Evolutionary conservation across 2,888 invertebrate genomes (phyloP).

Genomic region (Cartodere bifasciata): DNA sequence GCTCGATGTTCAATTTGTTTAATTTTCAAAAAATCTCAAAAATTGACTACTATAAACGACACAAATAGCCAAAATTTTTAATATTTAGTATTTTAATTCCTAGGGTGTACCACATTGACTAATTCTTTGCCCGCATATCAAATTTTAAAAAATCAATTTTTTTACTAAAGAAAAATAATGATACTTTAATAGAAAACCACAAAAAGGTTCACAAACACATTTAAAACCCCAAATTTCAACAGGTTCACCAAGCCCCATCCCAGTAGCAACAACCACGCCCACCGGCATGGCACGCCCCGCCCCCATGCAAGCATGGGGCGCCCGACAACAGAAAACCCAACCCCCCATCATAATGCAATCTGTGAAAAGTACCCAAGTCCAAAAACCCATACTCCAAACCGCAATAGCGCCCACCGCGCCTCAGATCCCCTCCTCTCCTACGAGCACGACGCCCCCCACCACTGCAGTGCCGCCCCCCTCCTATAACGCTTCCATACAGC

Average conservation of each 20-base stretch:
- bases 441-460: conserved; percentile 31
- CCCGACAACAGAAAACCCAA: conserved; percentile 77
- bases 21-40: too few relatives aligned
- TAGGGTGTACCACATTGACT: background rate
- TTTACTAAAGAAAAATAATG: too few relatives aligned
- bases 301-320: conserved; percentile 73
- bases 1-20: too few relatives aligned
- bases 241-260: conserved; percentile 71
- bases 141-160: background rate
- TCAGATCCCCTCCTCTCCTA: conserved; percentile 42
- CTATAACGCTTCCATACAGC: conserved; percentile 68
- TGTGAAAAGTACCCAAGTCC: conserved; percentile 89
- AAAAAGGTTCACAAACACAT: background rate
- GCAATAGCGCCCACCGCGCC: conserved; percentile 86
- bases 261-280: conserved; percentile 47
- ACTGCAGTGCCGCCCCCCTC: conserved; percentile 63
- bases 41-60: too few relatives aligned
- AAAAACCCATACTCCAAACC: conserved; percentile 88
- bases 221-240: background rate
- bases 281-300: conserved; percentile 63
- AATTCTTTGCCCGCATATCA: too few relatives aligned
- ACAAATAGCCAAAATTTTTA: too few relatives aligned
- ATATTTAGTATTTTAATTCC: too few relatives aligned
- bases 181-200: too few relatives aligned
- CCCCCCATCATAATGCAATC: conserved; percentile 95